Evolutionary conservation across 1,140 invertebrate genomes (phyloP).

Genomic region (Drosophila ercepeae): DNA sequence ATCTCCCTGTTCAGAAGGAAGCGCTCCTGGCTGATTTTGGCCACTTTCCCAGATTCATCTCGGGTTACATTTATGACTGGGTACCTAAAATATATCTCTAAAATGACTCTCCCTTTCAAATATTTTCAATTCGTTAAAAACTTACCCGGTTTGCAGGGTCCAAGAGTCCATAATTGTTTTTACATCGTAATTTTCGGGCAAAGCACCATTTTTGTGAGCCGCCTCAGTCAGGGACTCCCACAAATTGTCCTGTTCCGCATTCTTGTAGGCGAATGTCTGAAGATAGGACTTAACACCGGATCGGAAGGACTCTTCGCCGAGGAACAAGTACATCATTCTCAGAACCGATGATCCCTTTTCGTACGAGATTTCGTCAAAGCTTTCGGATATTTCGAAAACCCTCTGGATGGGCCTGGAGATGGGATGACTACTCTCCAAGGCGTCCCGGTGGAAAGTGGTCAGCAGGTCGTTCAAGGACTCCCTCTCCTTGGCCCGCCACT

Average conservation of each 20-base stretch:
- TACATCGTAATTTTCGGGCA: constrained; percentile 85
- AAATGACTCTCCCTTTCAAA: neutral
- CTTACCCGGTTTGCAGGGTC: constrained; percentile 89
- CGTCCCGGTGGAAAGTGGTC: constrained; percentile 85
- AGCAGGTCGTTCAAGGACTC: constrained; percentile 86
- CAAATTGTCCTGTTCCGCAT: constrained; percentile 92
- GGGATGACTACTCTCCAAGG: constrained; percentile 86
- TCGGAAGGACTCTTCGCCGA: constrained; percentile 90
- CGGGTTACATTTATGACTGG: constrained; percentile 89
- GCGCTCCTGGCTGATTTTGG: constrained; percentile 5
- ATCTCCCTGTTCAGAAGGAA: constrained; percentile 1
- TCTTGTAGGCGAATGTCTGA: constrained; percentile 86
- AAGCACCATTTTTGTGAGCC: constrained; percentile 82
- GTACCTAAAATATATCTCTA: constrained; percentile 83
- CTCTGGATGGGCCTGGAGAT: constrained; percentile 86
- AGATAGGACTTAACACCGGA: constrained; percentile 88
- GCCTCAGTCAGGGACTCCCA: constrained; percentile 89
- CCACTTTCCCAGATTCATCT: constrained; percentile 83
- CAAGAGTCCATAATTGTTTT: constrained; percentile 91
- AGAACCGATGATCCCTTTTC: constrained; percentile 92
- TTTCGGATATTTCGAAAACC: constrained; percentile 91
- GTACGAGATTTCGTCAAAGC: constrained; percentile 95
- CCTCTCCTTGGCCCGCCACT: constrained; percentile 87
- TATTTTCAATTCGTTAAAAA: neutral
- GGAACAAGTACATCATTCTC: constrained; percentile 94